These are phyloP conservation scores for Theristicus caerulescens DNA, from an alignment of 2,113 vertebrate genomes.

Conservation along the genomic window DNA sequence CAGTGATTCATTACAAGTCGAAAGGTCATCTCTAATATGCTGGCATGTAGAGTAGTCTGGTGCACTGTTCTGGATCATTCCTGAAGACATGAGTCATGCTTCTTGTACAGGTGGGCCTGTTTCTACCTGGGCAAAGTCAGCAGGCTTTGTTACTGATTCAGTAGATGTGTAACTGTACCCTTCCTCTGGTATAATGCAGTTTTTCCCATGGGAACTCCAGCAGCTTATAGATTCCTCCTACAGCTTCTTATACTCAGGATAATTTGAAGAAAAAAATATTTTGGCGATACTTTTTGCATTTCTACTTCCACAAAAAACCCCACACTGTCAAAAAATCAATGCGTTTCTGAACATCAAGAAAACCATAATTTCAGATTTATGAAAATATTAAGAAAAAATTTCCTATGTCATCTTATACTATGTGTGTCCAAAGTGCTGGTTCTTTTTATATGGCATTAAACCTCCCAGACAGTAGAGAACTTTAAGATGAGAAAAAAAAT, in stretches of 20 bases:
- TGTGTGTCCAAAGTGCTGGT: background rate
- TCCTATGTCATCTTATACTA: background rate
- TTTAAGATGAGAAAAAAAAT: background rate
- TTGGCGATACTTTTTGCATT: background rate
- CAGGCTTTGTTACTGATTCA: background rate
- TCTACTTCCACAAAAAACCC: background rate
- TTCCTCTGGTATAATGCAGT: background rate
- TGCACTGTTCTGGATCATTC: background rate
- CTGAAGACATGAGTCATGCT: background rate
- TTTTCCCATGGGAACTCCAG: background rate
- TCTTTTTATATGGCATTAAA: background rate
- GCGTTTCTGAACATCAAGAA: background rate
- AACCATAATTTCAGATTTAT: background rate
- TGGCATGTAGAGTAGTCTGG: background rate
- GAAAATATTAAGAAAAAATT: background rate
- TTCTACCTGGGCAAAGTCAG: background rate
- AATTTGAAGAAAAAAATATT: background rate
- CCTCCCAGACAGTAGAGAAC: background rate
- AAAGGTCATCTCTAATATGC: background rate
- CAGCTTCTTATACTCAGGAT: background rate
- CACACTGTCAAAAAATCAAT: background rate
- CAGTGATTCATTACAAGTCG: background rate
- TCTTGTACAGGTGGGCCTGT: background rate
- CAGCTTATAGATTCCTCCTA: background rate
- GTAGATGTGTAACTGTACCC: background rate